Percentiles rank a stretch among this genome's conserved stretches.
Evolutionary conservation across 2,113 vertebrate species (phyloP).

Genomic region (Trematomus loennbergii): DNA sequence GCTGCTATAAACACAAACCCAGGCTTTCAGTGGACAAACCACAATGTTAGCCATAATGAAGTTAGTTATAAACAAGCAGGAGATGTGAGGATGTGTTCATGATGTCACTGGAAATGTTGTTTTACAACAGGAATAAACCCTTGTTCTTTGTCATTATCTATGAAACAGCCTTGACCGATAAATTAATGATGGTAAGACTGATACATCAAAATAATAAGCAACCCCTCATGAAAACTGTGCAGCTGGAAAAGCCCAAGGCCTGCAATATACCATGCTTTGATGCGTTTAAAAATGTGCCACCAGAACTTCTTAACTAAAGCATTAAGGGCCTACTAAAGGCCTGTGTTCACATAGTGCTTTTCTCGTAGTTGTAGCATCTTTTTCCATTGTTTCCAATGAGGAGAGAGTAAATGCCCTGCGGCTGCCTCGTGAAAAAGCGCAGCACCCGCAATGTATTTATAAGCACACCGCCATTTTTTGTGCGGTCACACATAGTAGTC

Average conservation of each 20-base stretch:
- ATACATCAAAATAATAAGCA: background rate
- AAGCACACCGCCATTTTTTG: too few relatives aligned
- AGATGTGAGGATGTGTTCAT: slow-evolving; percentile 22
- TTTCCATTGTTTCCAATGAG: too few relatives aligned
- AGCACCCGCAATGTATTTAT: too few relatives aligned
- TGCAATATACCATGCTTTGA: background rate
- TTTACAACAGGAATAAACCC: slow-evolving; percentile 32
- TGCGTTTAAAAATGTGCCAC: background rate
- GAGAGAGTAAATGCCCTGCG: too few relatives aligned
- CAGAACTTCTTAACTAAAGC: background rate
- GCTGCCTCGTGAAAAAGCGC: too few relatives aligned
- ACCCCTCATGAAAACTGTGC: slow-evolving; percentile 1
- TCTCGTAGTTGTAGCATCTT: too few relatives aligned
- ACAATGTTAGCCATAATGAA: slow-evolving; percentile 25
- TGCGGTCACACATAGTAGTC: too few relatives aligned
- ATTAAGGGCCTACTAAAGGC: background rate
- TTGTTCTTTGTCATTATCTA: slow-evolving; percentile 32
- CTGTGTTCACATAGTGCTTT: too few relatives aligned
- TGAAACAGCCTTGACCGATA: slow-evolving; percentile 11
- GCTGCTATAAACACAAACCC: slow-evolving; percentile 45
- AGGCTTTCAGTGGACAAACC: slow-evolving; percentile 27
- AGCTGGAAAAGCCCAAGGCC: background rate
- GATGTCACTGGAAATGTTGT: slow-evolving; percentile 36
- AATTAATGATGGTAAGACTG: slow-evolving; percentile 7
- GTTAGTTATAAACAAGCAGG: slow-evolving; percentile 22